Evolutionary conservation across 2,888 invertebrate genomes (phyloP), one percentile per base, ranked within the genome.

Genomic region (Eristalis pertinax): DNA sequence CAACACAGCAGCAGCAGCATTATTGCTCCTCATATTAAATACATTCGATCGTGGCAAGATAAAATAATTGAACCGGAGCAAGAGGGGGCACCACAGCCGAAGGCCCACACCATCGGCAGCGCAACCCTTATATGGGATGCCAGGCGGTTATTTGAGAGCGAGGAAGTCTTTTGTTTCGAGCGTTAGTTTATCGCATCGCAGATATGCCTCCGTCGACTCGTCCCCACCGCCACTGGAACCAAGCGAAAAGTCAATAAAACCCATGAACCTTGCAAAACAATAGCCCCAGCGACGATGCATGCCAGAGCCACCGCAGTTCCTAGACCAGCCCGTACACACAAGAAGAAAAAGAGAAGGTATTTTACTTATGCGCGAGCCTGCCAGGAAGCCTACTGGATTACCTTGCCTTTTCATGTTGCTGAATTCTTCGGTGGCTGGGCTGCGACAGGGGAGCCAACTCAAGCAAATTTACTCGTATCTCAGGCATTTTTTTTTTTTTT

Each of bases 1-100:
- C 64, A 60, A 26, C 26, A 3, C 32, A 32, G 63, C 70, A 73
- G 50, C 73, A 68, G 68, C 68, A 74, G 64, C 73, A 41, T 73
- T 50, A 80, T 73, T 81, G 76, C 73, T 72, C 50, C 79, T 87
- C 80, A 87, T 84, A 84, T 87, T 89, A 89, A 89, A 83, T 89
- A 85, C 82, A 89, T 81, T 84, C 89, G 91, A 91, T 90, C 90
- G 90, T 90, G 91, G 90, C 88, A 89, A 89, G 91, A 91, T 91
- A 91, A 91, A 90, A 90, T 90, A 90, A 91, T 90, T 91, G 90
- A 90, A 89, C 89, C 83, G 89, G 86, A 68, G 70, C 77, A 74
- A 68, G 63, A 60, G 63, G n/a, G 67, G 64, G 64, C 43, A 41
- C n/a, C 24, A 29, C 15, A 62, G 43, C 15, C 19, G 15, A 60